Percentiles rank a stretch among this genome's conserved stretches.
These are phyloP conservation scores for Cygnus buccinator DNA, from an alignment of 2,113 vertebrate genomes.

Conservation along the genomic window DNA sequence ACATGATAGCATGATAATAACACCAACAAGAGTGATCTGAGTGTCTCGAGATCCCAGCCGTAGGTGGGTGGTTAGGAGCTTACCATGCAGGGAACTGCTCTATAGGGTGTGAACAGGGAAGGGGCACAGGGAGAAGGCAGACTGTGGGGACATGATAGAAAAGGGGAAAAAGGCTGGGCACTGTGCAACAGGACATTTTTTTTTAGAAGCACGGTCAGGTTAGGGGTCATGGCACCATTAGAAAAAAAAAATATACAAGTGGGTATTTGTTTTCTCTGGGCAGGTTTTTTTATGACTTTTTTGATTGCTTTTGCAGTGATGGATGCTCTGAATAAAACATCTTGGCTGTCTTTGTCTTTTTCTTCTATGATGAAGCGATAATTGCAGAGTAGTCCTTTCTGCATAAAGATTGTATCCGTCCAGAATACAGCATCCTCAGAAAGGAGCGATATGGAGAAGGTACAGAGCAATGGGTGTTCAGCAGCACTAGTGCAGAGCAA, in stretches of 20 bases:
- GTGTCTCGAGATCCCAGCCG: rapidly evolving
- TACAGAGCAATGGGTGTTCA: rapidly evolving
- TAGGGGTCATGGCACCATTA: background rate
- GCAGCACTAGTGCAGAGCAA: background rate
- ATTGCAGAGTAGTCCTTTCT: background rate
- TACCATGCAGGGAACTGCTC: background rate
- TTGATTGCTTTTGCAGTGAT: background rate
- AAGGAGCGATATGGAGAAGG: background rate
- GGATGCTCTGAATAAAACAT: background rate
- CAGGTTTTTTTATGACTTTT: background rate
- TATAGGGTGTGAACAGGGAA: background rate
- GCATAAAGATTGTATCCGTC: background rate
- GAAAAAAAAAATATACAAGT: background rate
- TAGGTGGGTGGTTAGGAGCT: background rate
- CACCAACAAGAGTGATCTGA: background rate
- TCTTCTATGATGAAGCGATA: background rate
- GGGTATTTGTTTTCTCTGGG: background rate
- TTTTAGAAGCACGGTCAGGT: background rate
- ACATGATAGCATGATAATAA: rapidly evolving
- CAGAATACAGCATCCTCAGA: background rate
- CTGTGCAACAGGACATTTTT: background rate
- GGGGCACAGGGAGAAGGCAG: background rate
- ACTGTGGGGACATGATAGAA: rapidly evolving
- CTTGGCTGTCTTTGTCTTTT: background rate
- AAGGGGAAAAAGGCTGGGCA: background rate